Evolutionary conservation across 2,888 invertebrate species (phyloP).

Genomic region (Autographa pulchrina): DNA sequence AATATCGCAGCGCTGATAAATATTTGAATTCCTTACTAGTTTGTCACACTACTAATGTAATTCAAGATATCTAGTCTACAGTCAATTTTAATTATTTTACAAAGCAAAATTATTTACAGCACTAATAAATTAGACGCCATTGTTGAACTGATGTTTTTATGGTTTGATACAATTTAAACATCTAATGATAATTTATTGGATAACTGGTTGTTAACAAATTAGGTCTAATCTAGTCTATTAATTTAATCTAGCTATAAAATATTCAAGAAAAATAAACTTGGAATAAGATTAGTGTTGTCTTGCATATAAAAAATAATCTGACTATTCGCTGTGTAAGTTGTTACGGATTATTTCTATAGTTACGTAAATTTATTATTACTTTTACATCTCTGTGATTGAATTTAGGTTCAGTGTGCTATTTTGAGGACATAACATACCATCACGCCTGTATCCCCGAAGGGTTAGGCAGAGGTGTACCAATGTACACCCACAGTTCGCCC

Average conservation of each 20-base stretch:
- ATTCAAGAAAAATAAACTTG: neutral
- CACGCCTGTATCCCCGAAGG: too few species aligned
- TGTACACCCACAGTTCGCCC: too few species aligned
- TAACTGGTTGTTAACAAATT: constrained; percentile 15
- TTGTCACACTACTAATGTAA: too few species aligned
- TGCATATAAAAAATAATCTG: neutral
- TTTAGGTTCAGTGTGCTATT: too few species aligned
- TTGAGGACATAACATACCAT: too few species aligned
- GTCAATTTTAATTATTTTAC: constrained; percentile 24
- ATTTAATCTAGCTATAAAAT: constrained; percentile 3
- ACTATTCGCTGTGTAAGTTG: neutral
- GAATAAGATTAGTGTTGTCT: neutral
- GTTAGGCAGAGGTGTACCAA: too few species aligned
- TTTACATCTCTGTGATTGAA: too few species aligned
- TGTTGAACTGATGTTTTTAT: constrained; percentile 34
- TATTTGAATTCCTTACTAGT: too few species aligned
- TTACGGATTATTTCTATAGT: too few species aligned
- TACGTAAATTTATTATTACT: too few species aligned
- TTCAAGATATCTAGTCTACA: too few species aligned
- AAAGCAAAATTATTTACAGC: constrained; percentile 32
- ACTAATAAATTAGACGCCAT: constrained; percentile 37
- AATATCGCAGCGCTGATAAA: too few species aligned
- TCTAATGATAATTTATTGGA: constrained; percentile 13
- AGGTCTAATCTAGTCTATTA: neutral
- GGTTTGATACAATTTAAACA: constrained; percentile 34